Base-by-base conservation (phyloP, 2,113 vertebrate species). In the Lethenteron reissneri region DNA sequence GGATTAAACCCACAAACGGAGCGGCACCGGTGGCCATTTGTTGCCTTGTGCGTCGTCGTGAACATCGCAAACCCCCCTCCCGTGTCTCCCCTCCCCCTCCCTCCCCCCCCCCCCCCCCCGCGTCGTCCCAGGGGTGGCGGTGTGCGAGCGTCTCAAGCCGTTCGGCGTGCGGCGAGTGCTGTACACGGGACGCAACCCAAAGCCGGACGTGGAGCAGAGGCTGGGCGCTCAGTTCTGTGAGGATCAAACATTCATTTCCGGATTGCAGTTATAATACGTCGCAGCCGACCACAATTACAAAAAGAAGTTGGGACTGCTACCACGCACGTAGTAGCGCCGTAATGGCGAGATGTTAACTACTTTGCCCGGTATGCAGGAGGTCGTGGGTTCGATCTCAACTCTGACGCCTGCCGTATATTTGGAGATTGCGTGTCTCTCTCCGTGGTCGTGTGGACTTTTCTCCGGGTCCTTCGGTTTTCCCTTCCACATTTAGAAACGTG, bases 81-180 rank as follows among this genome's bases (percentile, higher is more conserved):
- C 19, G 15, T 68, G 62, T n/a, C 19, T 68, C 15, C 15, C 19
- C 15, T 19, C 17, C 19, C 19, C 19, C 15, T 11, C 11, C 14
- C 59, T 56, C 56, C 3, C 12, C 60, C 3, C 12, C 60, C 58
- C 0, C 64, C 64, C 12, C 60, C 58, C 0, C 64, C 64, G 56
- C 74, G 56, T 75, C 12, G 1, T 70, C 56, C 3, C 57, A 97
- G 94, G 94, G 58, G 82, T 90, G 77, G 88, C 90, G 0, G 83
- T 99, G 2, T 90, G 89, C 21, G 83, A 82, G 70, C 86, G 89
- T 11, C 83, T 99, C 69, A 88, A 88, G 71, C 86, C 90, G 0
- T 97, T 97, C 56, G 92, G 95, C 56, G 84, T 96, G 41, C 85
- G 84, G 77, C 95, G 75, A 77, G 92, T 97, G 75, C 79, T 99